Percentiles rank a stretch among this genome's conserved stretches.
Conservation (phyloP, 2,797 vertebrate genomes). For the Scolopax rusticola region DNA sequence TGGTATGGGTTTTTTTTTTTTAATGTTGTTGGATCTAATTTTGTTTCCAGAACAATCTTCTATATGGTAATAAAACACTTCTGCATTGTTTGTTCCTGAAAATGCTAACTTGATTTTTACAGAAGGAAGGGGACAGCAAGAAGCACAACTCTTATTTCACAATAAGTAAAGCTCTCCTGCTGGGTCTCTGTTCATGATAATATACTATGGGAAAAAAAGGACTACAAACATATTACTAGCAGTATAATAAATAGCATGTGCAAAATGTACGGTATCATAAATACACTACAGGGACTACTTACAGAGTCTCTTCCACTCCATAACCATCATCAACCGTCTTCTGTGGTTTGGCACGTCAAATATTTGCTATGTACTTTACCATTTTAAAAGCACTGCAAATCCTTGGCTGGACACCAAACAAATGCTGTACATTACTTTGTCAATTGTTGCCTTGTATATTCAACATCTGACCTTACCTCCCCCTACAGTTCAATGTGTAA, state of each 20-base stretch:
- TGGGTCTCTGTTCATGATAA: constrained; percentile 28
- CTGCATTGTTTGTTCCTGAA: background rate
- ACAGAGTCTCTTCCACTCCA: constrained; percentile 28
- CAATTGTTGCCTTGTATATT: constrained; percentile 26
- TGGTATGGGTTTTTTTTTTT: background rate
- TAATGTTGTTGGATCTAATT: background rate
- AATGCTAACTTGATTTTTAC: background rate
- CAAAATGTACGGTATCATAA: constrained; percentile 43
- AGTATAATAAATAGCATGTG: constrained; percentile 62
- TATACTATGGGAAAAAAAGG: background rate
- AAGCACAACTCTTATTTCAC: constrained; percentile 3
- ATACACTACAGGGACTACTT: constrained; percentile 34
- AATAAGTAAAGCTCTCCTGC: background rate
- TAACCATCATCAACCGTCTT: constrained; percentile 40
- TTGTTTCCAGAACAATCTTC: background rate
- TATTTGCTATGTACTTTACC: constrained; percentile 31
- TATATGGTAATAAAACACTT: constrained; percentile 10
- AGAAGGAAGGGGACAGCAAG: background rate
- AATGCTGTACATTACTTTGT: constrained; percentile 34
- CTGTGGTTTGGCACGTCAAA: constrained; percentile 63
- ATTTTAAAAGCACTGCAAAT: constrained; percentile 51
- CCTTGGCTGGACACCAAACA: constrained; percentile 41
- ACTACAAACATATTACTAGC: background rate
- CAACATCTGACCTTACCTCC: constrained; percentile 34
- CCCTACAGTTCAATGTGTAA: constrained; percentile 21